Evolutionary conservation across 2,797 vertebrate species (phyloP).

Genomic region (Myripristis murdjan): DNA sequence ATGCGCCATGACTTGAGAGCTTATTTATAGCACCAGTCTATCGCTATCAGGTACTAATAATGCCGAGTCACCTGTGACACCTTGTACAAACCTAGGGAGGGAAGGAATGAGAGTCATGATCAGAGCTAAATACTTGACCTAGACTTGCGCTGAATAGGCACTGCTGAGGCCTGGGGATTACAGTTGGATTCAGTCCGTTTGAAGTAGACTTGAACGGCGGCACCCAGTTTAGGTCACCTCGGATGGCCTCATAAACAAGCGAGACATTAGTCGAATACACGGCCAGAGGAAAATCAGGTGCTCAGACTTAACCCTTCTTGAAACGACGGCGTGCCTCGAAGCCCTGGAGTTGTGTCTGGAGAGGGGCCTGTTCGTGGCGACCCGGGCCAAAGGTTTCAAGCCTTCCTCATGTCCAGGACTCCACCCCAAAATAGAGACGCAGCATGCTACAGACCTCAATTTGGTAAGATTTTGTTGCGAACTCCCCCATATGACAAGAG

Average conservation of each 20-base stretch:
- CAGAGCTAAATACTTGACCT: slow-evolving; percentile 19
- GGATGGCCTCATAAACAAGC: slow-evolving; percentile 40
- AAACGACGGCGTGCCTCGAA: slow-evolving; percentile 2
- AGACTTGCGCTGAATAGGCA: background rate
- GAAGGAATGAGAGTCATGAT: background rate
- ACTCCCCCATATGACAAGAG: too few relatives aligned
- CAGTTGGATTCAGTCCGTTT: slow-evolving; percentile 40
- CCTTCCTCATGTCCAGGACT: background rate
- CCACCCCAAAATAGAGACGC: too few relatives aligned
- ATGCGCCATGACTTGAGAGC: background rate
- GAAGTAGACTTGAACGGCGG: slow-evolving; percentile 50
- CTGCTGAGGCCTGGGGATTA: slow-evolving; percentile 35
- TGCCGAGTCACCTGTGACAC: background rate
- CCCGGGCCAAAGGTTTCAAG: background rate
- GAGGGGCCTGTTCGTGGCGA: background rate
- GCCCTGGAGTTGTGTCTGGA: background rate
- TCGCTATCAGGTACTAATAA: background rate
- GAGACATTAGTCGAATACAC: slow-evolving; percentile 21
- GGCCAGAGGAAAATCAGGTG: slow-evolving; percentile 39
- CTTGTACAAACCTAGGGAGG: slow-evolving; percentile 22
- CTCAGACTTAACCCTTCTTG: background rate
- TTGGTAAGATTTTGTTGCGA: too few relatives aligned
- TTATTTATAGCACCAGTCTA: background rate
- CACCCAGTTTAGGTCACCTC: slow-evolving; percentile 43
- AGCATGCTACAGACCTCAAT: too few relatives aligned